These are phyloP conservation scores for Brachymystax lenok DNA, from an alignment of 2,797 vertebrate species.

Conservation along the genomic window DNA sequence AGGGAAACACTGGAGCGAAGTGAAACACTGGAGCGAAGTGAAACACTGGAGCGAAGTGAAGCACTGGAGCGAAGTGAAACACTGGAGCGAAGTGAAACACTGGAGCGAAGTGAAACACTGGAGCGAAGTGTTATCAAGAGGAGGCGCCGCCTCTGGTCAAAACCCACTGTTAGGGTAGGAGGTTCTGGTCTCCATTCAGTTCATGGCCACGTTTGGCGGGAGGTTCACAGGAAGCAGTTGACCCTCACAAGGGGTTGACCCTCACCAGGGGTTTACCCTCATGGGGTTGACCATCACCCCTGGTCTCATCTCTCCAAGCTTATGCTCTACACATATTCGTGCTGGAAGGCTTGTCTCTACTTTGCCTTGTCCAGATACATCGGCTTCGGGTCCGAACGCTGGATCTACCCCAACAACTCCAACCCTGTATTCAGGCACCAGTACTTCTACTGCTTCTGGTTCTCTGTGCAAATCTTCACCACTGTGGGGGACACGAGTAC, in stretches of 20 bases:
- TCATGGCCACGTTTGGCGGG: conserved; percentile 83
- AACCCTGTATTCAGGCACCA: conserved; percentile 74
- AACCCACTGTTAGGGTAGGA: conserved; percentile 53
- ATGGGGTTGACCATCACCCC: conserved; percentile 78
- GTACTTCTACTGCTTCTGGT: conserved; percentile 93
- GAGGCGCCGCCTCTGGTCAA: too few species aligned
- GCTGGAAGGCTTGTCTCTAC: conserved; percentile 90
- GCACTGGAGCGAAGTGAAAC: too few species aligned
- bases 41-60: too few species aligned
- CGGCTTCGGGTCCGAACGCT: conserved; percentile 82
- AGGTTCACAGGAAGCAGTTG: conserved; percentile 84
- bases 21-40: too few species aligned
- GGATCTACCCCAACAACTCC: conserved; percentile 88
- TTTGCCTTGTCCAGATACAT: conserved; percentile 84
- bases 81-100: too few species aligned
- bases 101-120: too few species aligned
- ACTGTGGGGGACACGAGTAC: conserved; percentile 89
- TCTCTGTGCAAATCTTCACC: conserved; percentile 88
- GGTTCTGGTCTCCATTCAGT: conserved; percentile 86
- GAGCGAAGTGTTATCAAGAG: too few species aligned
- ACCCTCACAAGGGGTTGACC: conserved; percentile 81
- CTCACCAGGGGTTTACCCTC: conserved; percentile 80
- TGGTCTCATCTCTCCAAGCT: conserved; percentile 85
- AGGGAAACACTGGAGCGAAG: too few species aligned
- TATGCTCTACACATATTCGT: conserved; percentile 87